These are phyloP conservation scores for Chaetogeoica ovagalla DNA, from an alignment of 2,888 invertebrate genomes.

Conservation along the genomic window DNA sequence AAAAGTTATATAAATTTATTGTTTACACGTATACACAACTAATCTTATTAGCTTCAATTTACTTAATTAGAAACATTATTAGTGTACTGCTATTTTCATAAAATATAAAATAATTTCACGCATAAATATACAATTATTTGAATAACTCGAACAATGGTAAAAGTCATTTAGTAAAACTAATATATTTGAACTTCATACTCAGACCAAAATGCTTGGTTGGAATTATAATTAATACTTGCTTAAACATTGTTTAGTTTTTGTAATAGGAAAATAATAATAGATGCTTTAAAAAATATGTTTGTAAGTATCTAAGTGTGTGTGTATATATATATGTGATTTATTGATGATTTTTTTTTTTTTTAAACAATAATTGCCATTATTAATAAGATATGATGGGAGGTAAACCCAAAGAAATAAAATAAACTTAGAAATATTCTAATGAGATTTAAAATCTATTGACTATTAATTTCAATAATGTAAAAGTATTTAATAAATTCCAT, in stretches of 20 bases:
- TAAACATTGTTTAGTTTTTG: background rate
- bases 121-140: background rate
- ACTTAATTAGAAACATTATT: background rate
- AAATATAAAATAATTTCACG: constrained; percentile 6
- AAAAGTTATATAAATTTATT: constrained; percentile 4
- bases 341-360: background rate
- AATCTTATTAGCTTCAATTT: constrained; percentile 1
- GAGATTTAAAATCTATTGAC: constrained; percentile 6
- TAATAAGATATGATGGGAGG: background rate
- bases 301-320: background rate
- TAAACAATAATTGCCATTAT: background rate
- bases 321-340: no score
- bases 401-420: background rate
- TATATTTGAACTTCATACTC: constrained; percentile 4
- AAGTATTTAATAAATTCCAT: constrained; percentile 7
- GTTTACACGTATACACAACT: constrained; percentile 12
- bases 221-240: background rate
- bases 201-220: background rate
- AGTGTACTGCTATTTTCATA: background rate
- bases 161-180: background rate
- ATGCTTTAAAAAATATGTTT: background rate
- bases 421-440: background rate
- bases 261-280: constrained; percentile 11
- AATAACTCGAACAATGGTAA: background rate
- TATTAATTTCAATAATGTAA: constrained; percentile 6